Base-by-base conservation (phyloP, 1,140 invertebrate genomes). In the Drosophila grimshawi region DNA sequence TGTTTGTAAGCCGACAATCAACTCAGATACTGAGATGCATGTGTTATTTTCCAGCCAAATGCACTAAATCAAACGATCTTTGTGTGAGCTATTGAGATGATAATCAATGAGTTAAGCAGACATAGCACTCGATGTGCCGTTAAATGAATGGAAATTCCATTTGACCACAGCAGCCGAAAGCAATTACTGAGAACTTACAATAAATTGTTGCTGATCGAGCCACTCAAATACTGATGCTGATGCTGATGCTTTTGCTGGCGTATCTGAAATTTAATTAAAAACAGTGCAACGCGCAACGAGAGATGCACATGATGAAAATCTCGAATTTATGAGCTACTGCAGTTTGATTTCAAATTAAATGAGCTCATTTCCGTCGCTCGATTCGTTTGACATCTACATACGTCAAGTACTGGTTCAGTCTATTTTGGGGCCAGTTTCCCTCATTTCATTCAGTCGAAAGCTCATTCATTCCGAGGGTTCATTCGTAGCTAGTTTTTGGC, bases 211-310 rank as follows among this genome's bases (percentile, higher is more conserved):
- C 59, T 30, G 66, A 80, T 80, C 74, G 53, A 11, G 71, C 65
- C 39, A 43, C 3, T 3, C 39, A 43, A n/a, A 41, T 41, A 10
- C 8, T 41, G 39, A 43, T 43, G 10, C 6, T 43, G 39, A 43
- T 37, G 57, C 60, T 55, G 64, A 55, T 61, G 51, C 45, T 61
- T 27, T 75, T 67, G 66, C 52, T 70, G 76, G 70, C 78, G 66
- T 78, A 81, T 88, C 83, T 86, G 83, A 83, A 88, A 88, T 86
- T 86, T 86, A 86, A 86, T 86, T 86, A 86, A 88, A 83, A 83
- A 51, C 72, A 77, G 76, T 43, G 39, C 39, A 43, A 43, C 39
- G 39, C 45, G 41, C 53, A 49, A 7, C 51, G 19, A 68, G 7
- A 69, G 19, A 45, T 52, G 52, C 55, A 46, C 37, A 75, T 61